These are phyloP conservation scores for Hippopotamyrus pictus DNA, from an alignment of 2,797 vertebrate genomes.

Conservation along the genomic window DNA sequence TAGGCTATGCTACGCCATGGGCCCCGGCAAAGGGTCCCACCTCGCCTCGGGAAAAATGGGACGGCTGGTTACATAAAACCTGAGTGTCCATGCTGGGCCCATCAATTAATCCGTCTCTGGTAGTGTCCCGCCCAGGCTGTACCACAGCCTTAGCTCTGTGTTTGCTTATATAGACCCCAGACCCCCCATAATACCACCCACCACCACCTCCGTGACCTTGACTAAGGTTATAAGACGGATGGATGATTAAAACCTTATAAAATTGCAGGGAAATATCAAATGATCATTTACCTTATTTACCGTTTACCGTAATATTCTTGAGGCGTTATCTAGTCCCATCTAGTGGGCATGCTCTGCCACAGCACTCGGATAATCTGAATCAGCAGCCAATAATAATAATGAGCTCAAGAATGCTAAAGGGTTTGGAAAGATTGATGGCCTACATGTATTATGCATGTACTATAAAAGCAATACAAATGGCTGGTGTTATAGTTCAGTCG, in stretches of 20 bases:
- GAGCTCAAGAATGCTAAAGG: not conserved
- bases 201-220: not conserved
- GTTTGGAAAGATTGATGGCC: not conserved
- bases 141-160: not conserved
- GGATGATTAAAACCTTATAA: not conserved
- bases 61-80: not conserved
- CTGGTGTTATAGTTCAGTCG: not conserved
- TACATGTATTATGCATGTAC: not conserved
- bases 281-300: not conserved
- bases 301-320: not conserved
- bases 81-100: not conserved
- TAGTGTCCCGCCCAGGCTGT: not conserved
- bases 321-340: not conserved
- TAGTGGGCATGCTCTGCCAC: not conserved
- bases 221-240: not conserved
- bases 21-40: not conserved
- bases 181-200: not conserved
- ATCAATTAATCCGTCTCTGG: not conserved
- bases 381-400: not conserved
- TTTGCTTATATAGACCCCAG: not conserved
- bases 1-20: not conserved
- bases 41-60: not conserved
- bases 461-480: not conserved
- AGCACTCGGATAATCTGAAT: not conserved
- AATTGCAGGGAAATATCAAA: not conserved